Percentiles rank a stretch among this genome's conserved stretches.
phyloP scores from a whole-genome alignment of 2,888 invertebrate genomes.

The Vanessa cardui region DNA sequence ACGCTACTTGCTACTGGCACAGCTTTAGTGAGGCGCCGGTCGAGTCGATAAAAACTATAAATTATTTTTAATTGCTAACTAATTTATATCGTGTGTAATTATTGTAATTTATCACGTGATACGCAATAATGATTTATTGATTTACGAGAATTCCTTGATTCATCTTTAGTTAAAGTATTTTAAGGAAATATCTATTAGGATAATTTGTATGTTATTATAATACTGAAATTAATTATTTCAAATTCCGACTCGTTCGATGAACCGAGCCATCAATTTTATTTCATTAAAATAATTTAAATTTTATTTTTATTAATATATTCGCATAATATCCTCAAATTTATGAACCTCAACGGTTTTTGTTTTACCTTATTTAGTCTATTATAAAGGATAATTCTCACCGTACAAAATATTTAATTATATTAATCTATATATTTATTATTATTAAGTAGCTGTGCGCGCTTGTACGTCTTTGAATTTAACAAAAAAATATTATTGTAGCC shows the following conservation, averaged over 20 bases:
- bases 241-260: not conserved
- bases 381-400: not conserved
- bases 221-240: not conserved
- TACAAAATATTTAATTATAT: not conserved
- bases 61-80: constrained; percentile 8
- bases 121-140: constrained; percentile 1
- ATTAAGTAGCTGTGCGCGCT: no score
- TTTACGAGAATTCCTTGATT: not conserved
- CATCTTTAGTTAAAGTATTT: not conserved
- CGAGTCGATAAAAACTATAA: constrained; percentile 30
- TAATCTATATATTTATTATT: no score
- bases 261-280: not conserved
- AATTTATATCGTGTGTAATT: not conserved
- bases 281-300: not conserved
- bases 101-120: not conserved
- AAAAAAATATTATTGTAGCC: no score
- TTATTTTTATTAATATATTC: not conserved
- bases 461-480: no score
- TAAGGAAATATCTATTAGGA: no score
- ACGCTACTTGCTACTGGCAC: constrained; percentile 81
- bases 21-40: constrained; percentile 54
- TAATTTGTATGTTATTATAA: no score
- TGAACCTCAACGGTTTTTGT: not conserved
- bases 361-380: not conserved
- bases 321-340: not conserved